phyloP scores from a whole-genome alignment of 1,140 invertebrate genomes.

The Drosophila tani region DNA sequence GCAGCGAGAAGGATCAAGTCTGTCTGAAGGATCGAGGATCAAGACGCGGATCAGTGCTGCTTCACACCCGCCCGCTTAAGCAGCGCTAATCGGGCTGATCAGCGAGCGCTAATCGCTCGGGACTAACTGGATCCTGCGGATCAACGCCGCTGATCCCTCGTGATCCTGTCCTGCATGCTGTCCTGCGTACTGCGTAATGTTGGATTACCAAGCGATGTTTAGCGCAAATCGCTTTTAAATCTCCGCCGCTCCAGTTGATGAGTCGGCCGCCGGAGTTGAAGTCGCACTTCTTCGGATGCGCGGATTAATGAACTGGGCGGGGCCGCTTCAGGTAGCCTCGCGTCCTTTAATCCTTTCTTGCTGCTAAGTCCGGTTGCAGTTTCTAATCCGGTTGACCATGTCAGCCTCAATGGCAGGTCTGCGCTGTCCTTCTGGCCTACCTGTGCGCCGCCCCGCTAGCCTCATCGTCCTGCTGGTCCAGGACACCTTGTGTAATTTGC shows the following conservation, averaged over 20 bases:
- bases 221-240: conserved; percentile 78
- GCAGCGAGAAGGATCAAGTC: conserved; percentile 22
- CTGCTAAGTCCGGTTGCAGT: conserved; percentile 69
- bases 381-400: conserved; percentile 72
- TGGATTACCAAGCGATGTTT: conserved; percentile 58
- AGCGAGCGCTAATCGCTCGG: conserved; percentile 51
- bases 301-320: conserved; percentile 71
- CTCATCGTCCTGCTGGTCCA: conserved; percentile 17
- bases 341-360: conserved; percentile 72
- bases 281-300: conserved; percentile 47
- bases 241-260: conserved; percentile 58
- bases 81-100: conserved; percentile 70
- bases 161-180: conserved; percentile 49
- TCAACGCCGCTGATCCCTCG: conserved; percentile 56
- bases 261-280: conserved; percentile 20
- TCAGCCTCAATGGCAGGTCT: conserved; percentile 65
- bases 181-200: conserved; percentile 64
- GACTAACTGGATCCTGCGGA: conserved; percentile 61
- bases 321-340: conserved; percentile 52
- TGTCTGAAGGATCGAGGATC: conserved; percentile 27
- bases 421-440: conserved; percentile 10
- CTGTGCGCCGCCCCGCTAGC: conserved; percentile 27
- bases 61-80: conserved; percentile 62
- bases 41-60: conserved; percentile 46
- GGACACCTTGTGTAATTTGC: conserved; percentile 60